Percentiles rank a stretch among this genome's conserved stretches.
Conservation (phyloP, 2,113 vertebrate species). For the Merops nubicus region DNA sequence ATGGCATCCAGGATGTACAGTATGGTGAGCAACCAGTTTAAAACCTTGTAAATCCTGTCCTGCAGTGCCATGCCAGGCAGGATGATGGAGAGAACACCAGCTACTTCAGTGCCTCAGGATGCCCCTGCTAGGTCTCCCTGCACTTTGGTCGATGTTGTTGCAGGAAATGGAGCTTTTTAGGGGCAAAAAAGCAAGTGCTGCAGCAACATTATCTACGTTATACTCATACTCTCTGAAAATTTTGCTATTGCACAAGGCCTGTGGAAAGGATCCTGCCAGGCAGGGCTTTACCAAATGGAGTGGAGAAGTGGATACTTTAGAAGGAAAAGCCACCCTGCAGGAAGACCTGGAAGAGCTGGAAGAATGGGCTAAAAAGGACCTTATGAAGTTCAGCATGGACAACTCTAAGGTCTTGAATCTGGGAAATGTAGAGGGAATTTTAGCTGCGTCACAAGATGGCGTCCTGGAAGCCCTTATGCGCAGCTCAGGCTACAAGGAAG, state of each 20-base stretch:
- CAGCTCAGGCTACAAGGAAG: too few species aligned
- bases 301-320: not conserved
- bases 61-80: fast-evolving
- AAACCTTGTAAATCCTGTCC: not conserved
- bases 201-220: not conserved
- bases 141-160: not conserved
- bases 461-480: too few species aligned
- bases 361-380: not conserved
- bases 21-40: fast-evolving
- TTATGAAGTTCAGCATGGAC: not conserved
- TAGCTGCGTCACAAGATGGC: too few species aligned
- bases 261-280: fast-evolving
- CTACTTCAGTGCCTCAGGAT: not conserved
- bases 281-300: not conserved
- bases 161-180: not conserved
- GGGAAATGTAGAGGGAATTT: too few species aligned
- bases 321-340: not conserved
- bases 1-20: fast-evolving
- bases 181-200: not conserved
- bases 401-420: not conserved
- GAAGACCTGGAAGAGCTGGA: not conserved
- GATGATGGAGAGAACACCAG: fast-evolving
- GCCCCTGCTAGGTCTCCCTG: too few species aligned
- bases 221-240: not conserved
- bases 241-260: not conserved